These are phyloP conservation scores for Ammodytes dubius DNA, from an alignment of 2,113 vertebrate species.

Conservation along the genomic window DNA sequence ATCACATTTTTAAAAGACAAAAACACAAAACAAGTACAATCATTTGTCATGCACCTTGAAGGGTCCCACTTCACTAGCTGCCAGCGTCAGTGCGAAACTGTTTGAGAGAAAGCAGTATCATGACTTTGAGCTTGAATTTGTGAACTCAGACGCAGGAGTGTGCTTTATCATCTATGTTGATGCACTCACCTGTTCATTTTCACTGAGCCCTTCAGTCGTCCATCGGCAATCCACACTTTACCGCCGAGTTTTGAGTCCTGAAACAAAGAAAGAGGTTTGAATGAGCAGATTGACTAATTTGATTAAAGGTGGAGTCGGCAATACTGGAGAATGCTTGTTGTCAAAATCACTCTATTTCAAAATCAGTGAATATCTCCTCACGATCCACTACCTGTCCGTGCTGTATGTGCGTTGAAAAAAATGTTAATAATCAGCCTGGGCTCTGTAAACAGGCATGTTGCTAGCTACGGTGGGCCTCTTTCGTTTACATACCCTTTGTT, in stretches of 20 bases:
- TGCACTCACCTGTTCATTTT: constrained; percentile 70
- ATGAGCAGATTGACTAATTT: not conserved
- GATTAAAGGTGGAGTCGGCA: too few relatives aligned
- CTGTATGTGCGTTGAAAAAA: too few relatives aligned
- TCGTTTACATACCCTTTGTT: too few relatives aligned
- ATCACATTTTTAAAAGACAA: too few relatives aligned
- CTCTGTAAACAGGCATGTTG: too few relatives aligned
- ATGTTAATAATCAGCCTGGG: too few relatives aligned
- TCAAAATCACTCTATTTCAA: too few relatives aligned
- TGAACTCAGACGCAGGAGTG: not conserved
- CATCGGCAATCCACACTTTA: constrained; percentile 37
- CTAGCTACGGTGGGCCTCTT: too few relatives aligned
- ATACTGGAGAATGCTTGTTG: too few relatives aligned
- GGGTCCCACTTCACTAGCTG: constrained; percentile 59
- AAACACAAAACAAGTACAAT: too few relatives aligned
- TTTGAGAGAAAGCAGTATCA: not conserved
- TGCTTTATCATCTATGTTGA: not conserved
- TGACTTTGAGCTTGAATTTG: not conserved
- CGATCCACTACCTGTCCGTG: too few relatives aligned
- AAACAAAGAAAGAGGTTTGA: constrained; percentile 2
- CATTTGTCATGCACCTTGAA: constrained; percentile 66
- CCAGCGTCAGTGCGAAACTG: constrained; percentile 71
- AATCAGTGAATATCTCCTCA: too few relatives aligned
- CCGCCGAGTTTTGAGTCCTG: constrained; percentile 56
- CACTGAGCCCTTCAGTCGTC: constrained; percentile 54